Base-by-base conservation (phyloP, 2,797 vertebrate species). In the Rhabdomys pumilio region DNA sequence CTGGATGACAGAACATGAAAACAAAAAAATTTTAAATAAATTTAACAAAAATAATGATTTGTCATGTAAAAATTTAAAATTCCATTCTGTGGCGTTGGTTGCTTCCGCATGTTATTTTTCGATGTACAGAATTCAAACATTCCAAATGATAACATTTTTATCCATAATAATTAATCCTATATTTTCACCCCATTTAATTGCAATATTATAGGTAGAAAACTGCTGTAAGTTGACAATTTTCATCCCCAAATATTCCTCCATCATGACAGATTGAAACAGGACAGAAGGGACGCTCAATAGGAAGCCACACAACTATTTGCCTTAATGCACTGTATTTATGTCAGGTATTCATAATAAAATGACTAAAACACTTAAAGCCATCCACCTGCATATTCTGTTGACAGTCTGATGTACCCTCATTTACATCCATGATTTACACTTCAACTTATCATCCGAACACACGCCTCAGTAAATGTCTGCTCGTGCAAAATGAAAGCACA, bases 341-440 rank as follows among this genome's bases (percentile, higher is more conserved):
- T 3, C 20, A 94, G 67, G 3, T 75, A 57, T 55, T 59, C 65
- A 31, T 44, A 55, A 73, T 29, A 91, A 91, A 92, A 59, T 61
- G 86, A 44, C 41, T 8, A 72, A 88, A 77, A 44, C 89, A 94
- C 47, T 38, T 47, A 89, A 31, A 22, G 24, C 9, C 38, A 83
- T 41, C 44, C 44, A 63, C 59, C 17, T 47, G 5, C 26, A 59
- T 9, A 59, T 34, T 24, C 24, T 34, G 29, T 77, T 50, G 12
- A 63, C 63, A 77, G 38, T 38, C n/a, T 63, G 88, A 77, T 20
- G 44, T 10, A 2, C 22, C 8, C 72, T 13, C 6, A 83, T 59
- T 72, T 90, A 75, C 6, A 80, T 20, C 76, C 69, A 94, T 4
- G 79, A 86, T 86, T 96, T 96, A 84, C 15, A 63, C 50, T 83